phyloP scores from a whole-genome alignment of 2,888 invertebrate species.

The Archaeoteleia sp. region DNA sequence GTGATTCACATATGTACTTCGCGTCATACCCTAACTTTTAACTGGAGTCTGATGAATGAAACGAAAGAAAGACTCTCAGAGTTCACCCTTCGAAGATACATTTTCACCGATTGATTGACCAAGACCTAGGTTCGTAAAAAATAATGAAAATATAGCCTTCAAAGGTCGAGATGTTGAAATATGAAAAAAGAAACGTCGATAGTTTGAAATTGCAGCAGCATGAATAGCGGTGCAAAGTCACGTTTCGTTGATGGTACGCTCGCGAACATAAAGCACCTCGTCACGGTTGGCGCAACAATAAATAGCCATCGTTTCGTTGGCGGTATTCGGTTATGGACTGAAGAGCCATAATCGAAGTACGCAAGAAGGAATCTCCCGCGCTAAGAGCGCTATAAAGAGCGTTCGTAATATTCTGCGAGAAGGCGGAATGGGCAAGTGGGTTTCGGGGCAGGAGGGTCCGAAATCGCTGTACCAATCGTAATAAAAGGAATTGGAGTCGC shows the following conservation, averaged over 20 bases:
- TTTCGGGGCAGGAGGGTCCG: slow-evolving; percentile 23
- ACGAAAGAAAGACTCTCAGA: too few species aligned
- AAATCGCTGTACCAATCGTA: slow-evolving; percentile 54
- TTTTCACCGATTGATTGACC: too few species aligned
- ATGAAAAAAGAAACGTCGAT: neutral
- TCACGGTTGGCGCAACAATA: slow-evolving; percentile 26
- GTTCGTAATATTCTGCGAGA: too few species aligned
- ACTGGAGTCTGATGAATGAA: too few species aligned
- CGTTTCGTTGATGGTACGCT: slow-evolving; percentile 3
- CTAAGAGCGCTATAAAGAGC: neutral
- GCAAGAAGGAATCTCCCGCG: neutral
- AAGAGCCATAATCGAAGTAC: slow-evolving; percentile 22
- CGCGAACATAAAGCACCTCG: slow-evolving; percentile 10
- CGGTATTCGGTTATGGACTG: slow-evolving; percentile 11
- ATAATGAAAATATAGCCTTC: too few species aligned
- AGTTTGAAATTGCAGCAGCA: neutral
- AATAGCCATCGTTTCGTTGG: slow-evolving; percentile 3
- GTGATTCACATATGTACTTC: too few species aligned
- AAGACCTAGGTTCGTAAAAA: too few species aligned
- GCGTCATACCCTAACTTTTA: too few species aligned
- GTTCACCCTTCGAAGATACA: too few species aligned
- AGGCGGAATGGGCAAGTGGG: too few species aligned
- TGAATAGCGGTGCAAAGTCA: neutral
- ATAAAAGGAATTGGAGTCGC: slow-evolving; percentile 55
- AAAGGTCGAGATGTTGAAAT: neutral